phyloP scores from a whole-genome alignment of 2,888 invertebrate species.

The Diabrotica balteata region DNA sequence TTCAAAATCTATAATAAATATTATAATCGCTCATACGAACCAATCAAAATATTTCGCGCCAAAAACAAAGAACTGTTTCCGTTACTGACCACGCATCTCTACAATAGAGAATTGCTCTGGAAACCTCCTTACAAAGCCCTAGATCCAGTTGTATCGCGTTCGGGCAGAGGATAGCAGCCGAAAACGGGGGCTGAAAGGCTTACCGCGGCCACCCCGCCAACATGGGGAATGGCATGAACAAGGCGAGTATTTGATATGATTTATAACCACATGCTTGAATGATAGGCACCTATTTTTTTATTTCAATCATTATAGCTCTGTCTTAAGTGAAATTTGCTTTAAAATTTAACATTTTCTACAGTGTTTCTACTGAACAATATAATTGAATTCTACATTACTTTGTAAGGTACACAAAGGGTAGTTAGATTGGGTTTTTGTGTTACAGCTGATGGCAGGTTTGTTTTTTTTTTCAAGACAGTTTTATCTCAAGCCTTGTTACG shows the following conservation, averaged over 20 bases:
- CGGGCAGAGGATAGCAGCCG: constrained; percentile 29
- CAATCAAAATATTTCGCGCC: constrained; percentile 1
- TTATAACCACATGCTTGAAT: constrained; percentile 4
- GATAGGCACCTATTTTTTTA: not conserved
- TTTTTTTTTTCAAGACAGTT: no score
- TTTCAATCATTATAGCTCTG: no score
- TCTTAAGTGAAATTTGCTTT: no score
- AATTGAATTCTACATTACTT: no score
- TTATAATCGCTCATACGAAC: not conserved
- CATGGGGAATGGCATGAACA: constrained; percentile 93
- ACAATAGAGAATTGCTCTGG: constrained; percentile 43
- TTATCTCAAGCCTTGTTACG: no score
- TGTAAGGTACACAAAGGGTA: no score
- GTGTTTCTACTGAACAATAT: no score
- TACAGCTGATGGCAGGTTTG: no score
- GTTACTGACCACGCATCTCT: constrained; percentile 15
- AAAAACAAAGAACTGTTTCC: not conserved
- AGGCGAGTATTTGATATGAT: constrained; percentile 65
- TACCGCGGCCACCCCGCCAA: constrained; percentile 33
- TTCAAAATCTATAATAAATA: not conserved
- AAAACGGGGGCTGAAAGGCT: constrained; percentile 31
- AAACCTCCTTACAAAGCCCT: constrained; percentile 20
- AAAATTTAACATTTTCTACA: no score
- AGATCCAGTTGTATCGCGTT: constrained; percentile 34
- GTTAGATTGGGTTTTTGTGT: no score